Evolutionary conservation across 1,140 invertebrate genomes (phyloP).

Genomic region (Caenorhabditis latens): DNA sequence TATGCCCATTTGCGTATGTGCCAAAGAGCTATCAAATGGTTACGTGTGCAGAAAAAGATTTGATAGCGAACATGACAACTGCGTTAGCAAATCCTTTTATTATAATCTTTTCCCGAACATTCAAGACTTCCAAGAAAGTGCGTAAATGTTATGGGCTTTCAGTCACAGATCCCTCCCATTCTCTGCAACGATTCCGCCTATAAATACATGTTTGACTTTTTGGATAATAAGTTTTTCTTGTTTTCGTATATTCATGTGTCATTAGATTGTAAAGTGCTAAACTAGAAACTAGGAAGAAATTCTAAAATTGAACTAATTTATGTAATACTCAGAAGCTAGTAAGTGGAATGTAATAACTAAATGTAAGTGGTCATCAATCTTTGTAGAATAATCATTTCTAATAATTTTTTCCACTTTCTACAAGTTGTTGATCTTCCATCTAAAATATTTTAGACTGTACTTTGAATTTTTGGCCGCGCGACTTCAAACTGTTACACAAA

Average conservation of each 20-base stretch:
- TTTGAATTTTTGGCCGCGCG: neutral
- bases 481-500: neutral
- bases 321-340: neutral
- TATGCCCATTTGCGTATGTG: neutral
- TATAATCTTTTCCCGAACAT: slow-evolving; percentile 35
- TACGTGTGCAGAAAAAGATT: neutral
- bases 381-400: too few species aligned
- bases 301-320: slow-evolving; percentile 1
- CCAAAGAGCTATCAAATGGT: slow-evolving; percentile 13
- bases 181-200: neutral
- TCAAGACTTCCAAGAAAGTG: slow-evolving; percentile 22
- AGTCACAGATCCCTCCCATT: slow-evolving; percentile 33
- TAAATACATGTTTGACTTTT: neutral
- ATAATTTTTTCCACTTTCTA: neutral
- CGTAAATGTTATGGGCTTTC: slow-evolving; percentile 25
- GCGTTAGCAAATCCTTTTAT: slow-evolving; percentile 14
- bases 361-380: neutral
- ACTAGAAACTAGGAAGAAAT: neutral
- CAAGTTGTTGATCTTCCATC: neutral
- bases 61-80: too few species aligned
- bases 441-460: neutral
- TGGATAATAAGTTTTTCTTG: neutral
- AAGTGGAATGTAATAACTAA: neutral
- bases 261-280: neutral
- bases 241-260: neutral